phyloP scores from a whole-genome alignment of 2,888 invertebrate species.

The Napeogenes inachia region DNA sequence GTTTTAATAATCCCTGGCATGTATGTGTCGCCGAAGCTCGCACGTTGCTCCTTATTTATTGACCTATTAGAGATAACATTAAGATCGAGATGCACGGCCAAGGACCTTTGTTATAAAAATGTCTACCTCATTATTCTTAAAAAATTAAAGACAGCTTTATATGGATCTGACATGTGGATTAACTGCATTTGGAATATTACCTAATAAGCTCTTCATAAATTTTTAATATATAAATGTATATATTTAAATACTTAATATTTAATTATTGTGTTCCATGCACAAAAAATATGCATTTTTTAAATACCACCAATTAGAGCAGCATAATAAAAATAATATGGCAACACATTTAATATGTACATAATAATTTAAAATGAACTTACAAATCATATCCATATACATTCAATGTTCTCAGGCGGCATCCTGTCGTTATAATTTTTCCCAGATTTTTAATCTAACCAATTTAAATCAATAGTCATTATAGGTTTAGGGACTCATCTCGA shows the following conservation, averaged over 20 bases:
- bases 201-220: too few species aligned
- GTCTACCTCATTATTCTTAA: conserved; percentile 75
- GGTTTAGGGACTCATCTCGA: conserved; percentile 71
- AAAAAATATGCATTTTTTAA: too few species aligned
- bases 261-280: too few species aligned
- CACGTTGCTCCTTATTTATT: conserved; percentile 76
- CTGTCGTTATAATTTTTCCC: conserved; percentile 73
- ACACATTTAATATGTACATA: conserved; percentile 4
- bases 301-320: too few species aligned
- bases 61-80: conserved; percentile 78
- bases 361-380: conserved; percentile 15
- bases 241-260: too few species aligned
- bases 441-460: conserved; percentile 73
- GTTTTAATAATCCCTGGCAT: conserved; percentile 69
- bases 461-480: conserved; percentile 78
- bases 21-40: conserved; percentile 74
- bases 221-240: too few species aligned
- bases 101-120: conserved; percentile 78
- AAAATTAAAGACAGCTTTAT: conserved; percentile 59
- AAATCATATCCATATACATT: conserved; percentile 45
- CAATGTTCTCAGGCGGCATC: conserved; percentile 54
- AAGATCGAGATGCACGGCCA: conserved; percentile 77
- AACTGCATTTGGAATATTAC: background rate
- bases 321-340: background rate
- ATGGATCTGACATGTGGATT: conserved; percentile 42